Conservation (phyloP, 1,140 invertebrate genomes). For the Myzus persicae region DNA sequence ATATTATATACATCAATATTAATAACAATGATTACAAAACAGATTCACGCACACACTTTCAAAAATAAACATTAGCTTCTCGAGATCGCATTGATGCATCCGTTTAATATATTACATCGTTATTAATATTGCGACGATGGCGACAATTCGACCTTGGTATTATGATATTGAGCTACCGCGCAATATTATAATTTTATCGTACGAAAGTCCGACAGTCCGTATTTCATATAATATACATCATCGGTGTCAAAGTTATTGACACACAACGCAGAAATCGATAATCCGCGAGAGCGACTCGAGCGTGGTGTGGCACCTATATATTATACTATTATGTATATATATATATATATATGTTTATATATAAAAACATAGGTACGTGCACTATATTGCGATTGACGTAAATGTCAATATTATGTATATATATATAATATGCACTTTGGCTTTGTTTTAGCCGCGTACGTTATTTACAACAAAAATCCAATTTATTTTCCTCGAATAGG, state of each 20-base stretch:
- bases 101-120: neutral
- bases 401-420: neutral
- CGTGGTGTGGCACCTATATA: neutral
- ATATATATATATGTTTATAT: no score
- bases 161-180: neutral
- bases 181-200: neutral
- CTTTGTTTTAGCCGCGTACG: neutral
- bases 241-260: constrained; percentile 27
- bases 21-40: neutral
- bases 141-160: neutral
- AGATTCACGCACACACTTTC: neutral
- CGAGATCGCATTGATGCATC: neutral
- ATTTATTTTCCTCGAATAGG: constrained; percentile 18
- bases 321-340: neutral
- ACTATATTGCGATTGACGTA: constrained; percentile 23
- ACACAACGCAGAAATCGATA: constrained; percentile 3
- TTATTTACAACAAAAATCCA: constrained; percentile 22
- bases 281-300: neutral
- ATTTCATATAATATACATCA: neutral
- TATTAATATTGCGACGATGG: neutral
- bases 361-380: neutral
- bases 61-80: neutral
- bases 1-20: neutral
- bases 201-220: neutral
- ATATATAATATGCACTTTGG: neutral